Evolutionary conservation across 2,113 vertebrate genomes (phyloP).

Genomic region (Rhinichthys klamathensis): DNA sequence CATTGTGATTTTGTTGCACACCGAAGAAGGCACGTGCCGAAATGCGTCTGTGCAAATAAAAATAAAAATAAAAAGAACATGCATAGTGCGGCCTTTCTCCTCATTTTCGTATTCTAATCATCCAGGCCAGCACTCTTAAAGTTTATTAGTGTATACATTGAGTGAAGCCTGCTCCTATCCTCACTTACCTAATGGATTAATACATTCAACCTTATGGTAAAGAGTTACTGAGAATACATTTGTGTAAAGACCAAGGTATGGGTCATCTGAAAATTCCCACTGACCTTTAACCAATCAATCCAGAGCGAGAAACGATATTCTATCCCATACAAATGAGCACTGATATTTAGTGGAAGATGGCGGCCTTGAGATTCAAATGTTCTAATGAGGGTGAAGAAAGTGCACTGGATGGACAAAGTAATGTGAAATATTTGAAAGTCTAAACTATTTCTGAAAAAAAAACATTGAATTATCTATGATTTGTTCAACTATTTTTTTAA

Average conservation of each 20-base stretch:
- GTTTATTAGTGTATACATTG: no score
- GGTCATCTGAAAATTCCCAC: not conserved
- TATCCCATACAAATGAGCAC: not conserved
- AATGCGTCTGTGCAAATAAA: no score
- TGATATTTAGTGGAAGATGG: not conserved
- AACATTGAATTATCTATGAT: not conserved
- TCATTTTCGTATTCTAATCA: no score
- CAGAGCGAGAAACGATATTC: not conserved
- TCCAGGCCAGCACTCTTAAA: no score
- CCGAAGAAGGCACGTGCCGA: no score
- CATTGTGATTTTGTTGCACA: no score
- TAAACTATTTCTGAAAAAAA: slow-evolving; percentile 1
- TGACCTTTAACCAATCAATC: not conserved
- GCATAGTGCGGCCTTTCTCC: no score
- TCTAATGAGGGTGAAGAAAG: slow-evolving; percentile 16
- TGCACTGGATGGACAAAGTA: not conserved
- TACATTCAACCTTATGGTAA: not conserved
- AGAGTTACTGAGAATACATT: not conserved
- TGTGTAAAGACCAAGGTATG: not conserved
- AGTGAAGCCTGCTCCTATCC: no score
- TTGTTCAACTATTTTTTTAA: not conserved
- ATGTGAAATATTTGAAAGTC: slow-evolving; percentile 22
- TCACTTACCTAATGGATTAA: not conserved
- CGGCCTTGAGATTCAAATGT: slow-evolving; percentile 1
- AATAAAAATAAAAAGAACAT: no score